Evolutionary conservation across 2,888 invertebrate species (phyloP), one percentile per base, ranked within the genome.

Genomic region (Eupithecia centaureata): DNA sequence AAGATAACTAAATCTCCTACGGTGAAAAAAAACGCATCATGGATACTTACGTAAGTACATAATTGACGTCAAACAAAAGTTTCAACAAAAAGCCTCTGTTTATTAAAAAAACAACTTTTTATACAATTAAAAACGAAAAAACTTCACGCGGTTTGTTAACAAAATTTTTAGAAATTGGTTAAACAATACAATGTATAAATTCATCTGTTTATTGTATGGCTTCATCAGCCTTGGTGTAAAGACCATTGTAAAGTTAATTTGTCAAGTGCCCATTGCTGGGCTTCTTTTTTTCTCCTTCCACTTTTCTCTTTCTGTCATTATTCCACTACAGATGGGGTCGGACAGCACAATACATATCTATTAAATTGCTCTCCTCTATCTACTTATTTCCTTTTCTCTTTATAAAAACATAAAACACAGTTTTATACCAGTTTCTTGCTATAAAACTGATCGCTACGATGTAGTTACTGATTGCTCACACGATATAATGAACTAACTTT

Each of bases 401-500:
- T 0, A 13, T 1, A 15, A 47, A 2, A n/a, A n/a, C n/a, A n/a
- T n/a, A n/a, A 51, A 15, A 52, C 8, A 13, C 27, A 25, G 3
- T 51, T 8, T 15, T 15, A 52, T 27, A 27, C 13, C 25, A 27
- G 27, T 15, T 27, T 27, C 5, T 27, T 52, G 13, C 15, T 1
- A 2, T 27, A 15, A 32, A 52, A 25, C 42, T 67, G 30, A 62
- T 67, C 35, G 15, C 30, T 13, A 10, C 52, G 7, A 27, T 52
- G 7, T 22, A 22, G 18, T 47, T 10, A 22, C 18, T 10, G 47
- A 47, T 47, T 2, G 47, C 22, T 47, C 22, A 47, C 18, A 27
- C 52, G 1, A 15, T 15, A 5, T 27, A n/a, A n/a, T n/a, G n/a
- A n/a, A n/a, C n/a, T n/a, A 27, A 30, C 65, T 61, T 51, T 61